Percentiles rank a stretch among this genome's conserved stretches.
Conservation (phyloP, 2,113 vertebrate genomes). For the Hyperopisus bebe region DNA sequence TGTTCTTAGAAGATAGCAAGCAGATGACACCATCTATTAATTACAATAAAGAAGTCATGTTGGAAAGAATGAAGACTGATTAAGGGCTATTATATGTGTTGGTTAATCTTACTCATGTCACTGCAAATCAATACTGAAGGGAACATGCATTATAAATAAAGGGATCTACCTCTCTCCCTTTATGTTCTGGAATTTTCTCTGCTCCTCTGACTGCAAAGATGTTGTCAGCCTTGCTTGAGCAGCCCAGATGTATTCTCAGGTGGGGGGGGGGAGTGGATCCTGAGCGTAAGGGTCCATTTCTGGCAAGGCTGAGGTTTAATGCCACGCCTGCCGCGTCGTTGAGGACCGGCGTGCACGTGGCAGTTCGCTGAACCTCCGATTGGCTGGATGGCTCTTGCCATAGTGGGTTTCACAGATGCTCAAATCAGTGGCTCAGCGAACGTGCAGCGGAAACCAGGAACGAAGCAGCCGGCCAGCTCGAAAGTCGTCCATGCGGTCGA, state of each 20-base stretch:
- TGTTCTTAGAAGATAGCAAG: background rate
- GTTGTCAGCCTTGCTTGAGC: background rate
- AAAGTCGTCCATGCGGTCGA: background rate
- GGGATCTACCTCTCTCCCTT: background rate
- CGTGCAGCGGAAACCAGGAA: background rate
- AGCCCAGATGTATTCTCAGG: background rate
- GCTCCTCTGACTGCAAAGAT: too few species aligned
- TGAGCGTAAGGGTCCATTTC: background rate
- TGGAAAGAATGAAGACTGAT: background rate
- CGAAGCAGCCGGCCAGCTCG: background rate
- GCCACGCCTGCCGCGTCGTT: background rate
- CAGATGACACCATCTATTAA: background rate
- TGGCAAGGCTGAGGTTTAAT: background rate
- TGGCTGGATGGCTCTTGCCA: background rate
- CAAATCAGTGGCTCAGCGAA: background rate
- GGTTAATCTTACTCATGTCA: background rate
- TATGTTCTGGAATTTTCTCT: background rate
- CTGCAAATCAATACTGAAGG: background rate
- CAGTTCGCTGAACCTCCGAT: background rate
- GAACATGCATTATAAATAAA: background rate
- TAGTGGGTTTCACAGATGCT: background rate
- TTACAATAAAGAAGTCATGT: background rate
- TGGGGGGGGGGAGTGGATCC: background rate
- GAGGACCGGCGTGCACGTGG: background rate
- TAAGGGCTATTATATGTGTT: background rate